phyloP scores from a whole-genome alignment of 2,797 vertebrate species.

The Pantherophis alleghaniensis region DNA sequence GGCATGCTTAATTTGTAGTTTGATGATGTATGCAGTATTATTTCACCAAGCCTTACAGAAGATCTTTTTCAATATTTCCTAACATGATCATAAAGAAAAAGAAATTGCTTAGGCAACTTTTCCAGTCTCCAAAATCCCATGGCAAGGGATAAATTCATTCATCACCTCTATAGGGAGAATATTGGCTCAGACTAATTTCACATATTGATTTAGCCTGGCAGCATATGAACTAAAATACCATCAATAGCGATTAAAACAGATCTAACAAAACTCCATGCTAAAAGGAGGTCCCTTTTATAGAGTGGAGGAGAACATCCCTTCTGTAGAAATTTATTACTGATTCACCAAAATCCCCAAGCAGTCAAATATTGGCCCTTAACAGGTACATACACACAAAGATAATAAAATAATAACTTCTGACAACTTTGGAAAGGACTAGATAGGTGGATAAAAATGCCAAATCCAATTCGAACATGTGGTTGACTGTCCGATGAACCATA shows the following conservation, averaged over 20 bases:
- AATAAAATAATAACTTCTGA: not conserved
- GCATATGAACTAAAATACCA: conserved; percentile 23
- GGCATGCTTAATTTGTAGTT: not conserved
- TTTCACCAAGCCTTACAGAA: not conserved
- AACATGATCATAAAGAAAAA: not conserved
- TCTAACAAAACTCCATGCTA: conserved; percentile 27
- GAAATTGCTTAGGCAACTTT: conserved; percentile 16
- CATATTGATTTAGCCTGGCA: conserved; percentile 37
- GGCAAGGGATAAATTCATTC: conserved; percentile 40
- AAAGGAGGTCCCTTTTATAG: not conserved
- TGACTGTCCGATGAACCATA: not conserved
- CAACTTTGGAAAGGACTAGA: not conserved
- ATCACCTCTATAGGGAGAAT: conserved; percentile 17
- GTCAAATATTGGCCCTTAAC: not conserved
- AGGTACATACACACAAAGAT: not conserved
- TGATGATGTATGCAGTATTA: not conserved
- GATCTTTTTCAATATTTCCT: not conserved
- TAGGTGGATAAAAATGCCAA: not conserved
- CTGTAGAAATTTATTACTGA: not conserved
- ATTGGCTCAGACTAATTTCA: conserved; percentile 39
- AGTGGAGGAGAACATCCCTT: conserved; percentile 8
- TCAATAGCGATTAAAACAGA: conserved; percentile 41
- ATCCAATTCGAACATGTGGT: not conserved
- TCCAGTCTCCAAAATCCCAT: conserved; percentile 1
- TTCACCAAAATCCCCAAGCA: not conserved